These are phyloP conservation scores for Chrysolina haemoptera DNA, from an alignment of 2,888 invertebrate species.

Conservation along the genomic window DNA sequence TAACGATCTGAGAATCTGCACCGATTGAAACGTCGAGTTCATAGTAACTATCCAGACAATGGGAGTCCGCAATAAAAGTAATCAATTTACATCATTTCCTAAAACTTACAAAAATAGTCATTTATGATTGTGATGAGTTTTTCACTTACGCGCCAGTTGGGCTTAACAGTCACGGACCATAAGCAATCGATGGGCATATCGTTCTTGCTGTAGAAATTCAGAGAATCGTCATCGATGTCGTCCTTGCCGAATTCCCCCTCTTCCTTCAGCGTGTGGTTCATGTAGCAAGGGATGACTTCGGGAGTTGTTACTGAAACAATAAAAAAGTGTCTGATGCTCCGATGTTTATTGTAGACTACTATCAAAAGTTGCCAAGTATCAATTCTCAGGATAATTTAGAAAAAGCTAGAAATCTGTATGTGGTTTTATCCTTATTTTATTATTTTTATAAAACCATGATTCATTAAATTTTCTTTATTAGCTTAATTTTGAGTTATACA, in stretches of 20 bases:
- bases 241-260: constrained; percentile 74
- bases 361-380: too few species aligned
- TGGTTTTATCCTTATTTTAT: too few species aligned
- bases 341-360: neutral
- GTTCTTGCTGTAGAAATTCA: constrained; percentile 71
- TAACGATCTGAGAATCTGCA: too few species aligned
- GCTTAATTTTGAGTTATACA: too few species aligned
- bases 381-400: too few species aligned
- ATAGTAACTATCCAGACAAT: too few species aligned
- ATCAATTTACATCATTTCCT: too few species aligned
- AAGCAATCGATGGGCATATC: constrained; percentile 80
- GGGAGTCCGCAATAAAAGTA: too few species aligned
- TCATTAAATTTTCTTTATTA: too few species aligned
- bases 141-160: constrained; percentile 76
- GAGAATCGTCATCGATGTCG: constrained; percentile 73
- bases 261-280: constrained; percentile 70
- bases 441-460: too few species aligned
- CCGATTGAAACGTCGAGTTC: too few species aligned
- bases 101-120: neutral
- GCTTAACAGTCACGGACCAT: constrained; percentile 79
- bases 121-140: neutral
- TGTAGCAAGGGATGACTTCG: constrained; percentile 75
- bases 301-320: constrained; percentile 64
- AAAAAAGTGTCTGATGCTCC: neutral
- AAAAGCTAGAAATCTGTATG: too few species aligned